These are phyloP conservation scores for Vireo altiloquus DNA, from an alignment of 2,113 vertebrate species.

Conservation along the genomic window DNA sequence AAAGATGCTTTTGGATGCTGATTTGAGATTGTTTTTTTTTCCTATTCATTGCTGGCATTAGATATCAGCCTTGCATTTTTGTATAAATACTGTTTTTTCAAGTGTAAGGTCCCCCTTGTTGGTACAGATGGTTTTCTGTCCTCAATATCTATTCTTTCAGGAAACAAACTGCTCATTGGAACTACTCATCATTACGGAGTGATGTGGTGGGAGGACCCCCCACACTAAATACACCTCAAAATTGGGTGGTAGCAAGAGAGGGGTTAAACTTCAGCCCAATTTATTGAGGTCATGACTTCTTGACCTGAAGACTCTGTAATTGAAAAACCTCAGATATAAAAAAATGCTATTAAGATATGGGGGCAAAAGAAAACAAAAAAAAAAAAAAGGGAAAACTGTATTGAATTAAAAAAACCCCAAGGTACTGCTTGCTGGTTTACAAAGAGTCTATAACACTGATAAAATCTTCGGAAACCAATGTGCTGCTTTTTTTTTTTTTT, in stretches of 20 bases:
- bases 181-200: neutral
- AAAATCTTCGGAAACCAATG: slow-evolving; percentile 49
- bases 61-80: neutral
- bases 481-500: neutral
- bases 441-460: slow-evolving; percentile 70
- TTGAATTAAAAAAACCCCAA: slow-evolving; percentile 14
- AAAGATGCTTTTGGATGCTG: neutral
- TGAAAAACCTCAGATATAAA: neutral
- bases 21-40: neutral
- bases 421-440: slow-evolving; percentile 62
- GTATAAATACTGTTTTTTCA: neutral
- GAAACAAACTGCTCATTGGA: neutral
- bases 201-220: neutral
- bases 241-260: neutral
- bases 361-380: neutral
- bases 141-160: neutral
- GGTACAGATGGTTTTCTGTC: neutral
- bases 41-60: neutral
- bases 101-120: neutral
- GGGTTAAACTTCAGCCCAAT: neutral
- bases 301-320: neutral
- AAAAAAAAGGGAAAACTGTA: slow-evolving; percentile 10
- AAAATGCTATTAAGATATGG: neutral
- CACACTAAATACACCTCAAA: neutral
- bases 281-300: neutral